A percentile compares a stretch with the other conserved stretches of the same genome.
These are phyloP conservation scores for Hirtodrosophila duncani DNA, from an alignment of 2,888 invertebrate species.

Conservation along the genomic window DNA sequence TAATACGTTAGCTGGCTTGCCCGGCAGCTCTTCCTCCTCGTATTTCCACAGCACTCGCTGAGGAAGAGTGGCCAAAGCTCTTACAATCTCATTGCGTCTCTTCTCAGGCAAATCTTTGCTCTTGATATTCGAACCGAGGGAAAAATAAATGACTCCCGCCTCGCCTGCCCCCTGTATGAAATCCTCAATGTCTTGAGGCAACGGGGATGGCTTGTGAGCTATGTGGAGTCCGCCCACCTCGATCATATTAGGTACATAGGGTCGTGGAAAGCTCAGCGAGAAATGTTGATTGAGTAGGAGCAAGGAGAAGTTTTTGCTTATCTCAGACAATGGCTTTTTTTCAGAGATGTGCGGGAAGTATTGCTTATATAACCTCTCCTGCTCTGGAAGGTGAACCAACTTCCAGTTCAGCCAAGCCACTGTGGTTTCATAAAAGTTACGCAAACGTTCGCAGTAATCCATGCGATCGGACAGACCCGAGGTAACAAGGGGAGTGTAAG, in stretches of 20 bases:
- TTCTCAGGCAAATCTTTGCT: slow-evolving; percentile 60
- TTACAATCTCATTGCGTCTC: slow-evolving; percentile 48
- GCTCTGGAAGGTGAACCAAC: slow-evolving; percentile 54
- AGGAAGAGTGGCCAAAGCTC: slow-evolving; percentile 52
- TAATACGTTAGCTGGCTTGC: slow-evolving; percentile 65
- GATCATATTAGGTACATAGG: slow-evolving; percentile 76
- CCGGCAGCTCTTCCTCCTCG: slow-evolving; percentile 71
- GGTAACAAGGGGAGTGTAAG: slow-evolving; percentile 64
- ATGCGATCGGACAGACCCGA: slow-evolving; percentile 72
- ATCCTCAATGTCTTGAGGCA: slow-evolving; percentile 73
- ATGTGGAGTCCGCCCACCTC: slow-evolving; percentile 77
- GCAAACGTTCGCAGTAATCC: slow-evolving; percentile 72
- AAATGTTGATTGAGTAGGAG: slow-evolving; percentile 75
- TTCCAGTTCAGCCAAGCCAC: slow-evolving; percentile 55
- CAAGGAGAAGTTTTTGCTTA: slow-evolving; percentile 66
- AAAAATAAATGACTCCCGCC: slow-evolving; percentile 79
- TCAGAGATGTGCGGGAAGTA: slow-evolving; percentile 49
- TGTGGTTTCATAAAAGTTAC: slow-evolving; percentile 60
- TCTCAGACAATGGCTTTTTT: slow-evolving; percentile 41
- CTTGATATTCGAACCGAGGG: slow-evolving; percentile 78
- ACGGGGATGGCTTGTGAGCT: slow-evolving; percentile 55
- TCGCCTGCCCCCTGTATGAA: slow-evolving; percentile 76
- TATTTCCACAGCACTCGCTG: slow-evolving; percentile 78
- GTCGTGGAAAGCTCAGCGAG: slow-evolving; percentile 68
- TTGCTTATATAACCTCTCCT: slow-evolving; percentile 42